phyloP scores from a whole-genome alignment of 2,113 vertebrate species.

The Naja naja region DNA sequence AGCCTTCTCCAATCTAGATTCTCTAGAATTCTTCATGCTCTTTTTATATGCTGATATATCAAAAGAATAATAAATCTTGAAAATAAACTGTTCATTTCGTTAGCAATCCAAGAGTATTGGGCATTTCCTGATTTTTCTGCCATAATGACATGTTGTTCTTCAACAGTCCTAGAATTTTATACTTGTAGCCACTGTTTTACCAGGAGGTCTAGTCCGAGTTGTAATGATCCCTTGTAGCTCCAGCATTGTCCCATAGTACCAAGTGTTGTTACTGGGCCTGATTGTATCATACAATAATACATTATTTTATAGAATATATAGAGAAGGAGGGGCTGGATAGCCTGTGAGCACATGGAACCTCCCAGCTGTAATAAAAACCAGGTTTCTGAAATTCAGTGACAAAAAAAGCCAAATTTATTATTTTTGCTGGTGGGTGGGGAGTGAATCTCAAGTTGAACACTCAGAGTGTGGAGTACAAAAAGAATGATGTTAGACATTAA shows the following conservation, averaged over 20 bases:
- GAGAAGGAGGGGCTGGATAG: not conserved
- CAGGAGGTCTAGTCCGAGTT: not conserved
- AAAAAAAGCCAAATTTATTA: not conserved
- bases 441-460: not conserved
- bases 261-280: not conserved
- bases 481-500: not conserved
- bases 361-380: not conserved
- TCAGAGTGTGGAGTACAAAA: not conserved
- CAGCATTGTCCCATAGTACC: not conserved
- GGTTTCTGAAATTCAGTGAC: not conserved
- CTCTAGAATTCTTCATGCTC: not conserved
- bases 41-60: not conserved
- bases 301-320: not conserved
- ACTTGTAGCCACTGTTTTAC: not conserved
- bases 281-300: not conserved
- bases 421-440: not conserved
- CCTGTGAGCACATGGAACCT: not conserved
- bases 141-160: not conserved
- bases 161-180: not conserved
- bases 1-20: not conserved
- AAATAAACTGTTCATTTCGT: not conserved
- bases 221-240: not conserved
- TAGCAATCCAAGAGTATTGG: not conserved
- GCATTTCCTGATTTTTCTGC: not conserved
- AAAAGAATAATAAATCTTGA: not conserved